These are phyloP conservation scores for Lasioglossum malachurum DNA, from an alignment of 2,888 invertebrate species.

Conservation along the genomic window DNA sequence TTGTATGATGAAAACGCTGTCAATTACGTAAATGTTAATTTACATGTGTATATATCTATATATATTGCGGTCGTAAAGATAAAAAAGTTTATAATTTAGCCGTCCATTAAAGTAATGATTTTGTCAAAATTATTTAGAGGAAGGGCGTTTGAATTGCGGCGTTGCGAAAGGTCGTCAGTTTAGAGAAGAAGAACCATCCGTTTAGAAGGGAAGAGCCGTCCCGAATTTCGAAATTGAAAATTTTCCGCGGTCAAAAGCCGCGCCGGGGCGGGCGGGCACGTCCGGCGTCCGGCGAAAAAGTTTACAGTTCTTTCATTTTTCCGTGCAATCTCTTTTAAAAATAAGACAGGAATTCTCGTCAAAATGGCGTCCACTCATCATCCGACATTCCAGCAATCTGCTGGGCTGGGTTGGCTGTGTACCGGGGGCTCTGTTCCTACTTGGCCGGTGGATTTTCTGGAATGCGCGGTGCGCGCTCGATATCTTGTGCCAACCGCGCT, in stretches of 20 bases:
- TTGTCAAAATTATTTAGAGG: background rate
- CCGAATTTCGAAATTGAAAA: background rate
- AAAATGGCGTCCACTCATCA: conserved; percentile 6
- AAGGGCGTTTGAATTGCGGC: background rate
- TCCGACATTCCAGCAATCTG: conserved; percentile 8
- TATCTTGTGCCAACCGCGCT: conserved; percentile 36
- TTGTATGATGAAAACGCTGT: background rate
- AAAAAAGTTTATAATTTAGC: no score
- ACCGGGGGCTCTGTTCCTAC: conserved; percentile 40
- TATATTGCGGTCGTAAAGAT: background rate
- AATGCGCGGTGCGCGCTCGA: conserved; percentile 59
- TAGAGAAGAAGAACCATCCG: background rate
- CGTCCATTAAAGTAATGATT: no score
- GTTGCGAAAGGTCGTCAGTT: background rate
- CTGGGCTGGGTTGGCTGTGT: background rate
- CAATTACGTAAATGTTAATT: background rate
- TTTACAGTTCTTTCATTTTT: conserved; percentile 2
- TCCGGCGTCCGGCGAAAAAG: background rate
- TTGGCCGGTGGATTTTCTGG: conserved; percentile 67
- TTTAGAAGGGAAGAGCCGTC: background rate
- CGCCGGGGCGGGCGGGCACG: background rate
- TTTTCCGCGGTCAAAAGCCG: background rate
- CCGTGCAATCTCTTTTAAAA: conserved; percentile 8
- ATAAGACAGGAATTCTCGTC: background rate
- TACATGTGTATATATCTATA: background rate